Evolutionary conservation across 2,888 invertebrate species (phyloP).

Genomic region (Carpatolechia fugitivella): DNA sequence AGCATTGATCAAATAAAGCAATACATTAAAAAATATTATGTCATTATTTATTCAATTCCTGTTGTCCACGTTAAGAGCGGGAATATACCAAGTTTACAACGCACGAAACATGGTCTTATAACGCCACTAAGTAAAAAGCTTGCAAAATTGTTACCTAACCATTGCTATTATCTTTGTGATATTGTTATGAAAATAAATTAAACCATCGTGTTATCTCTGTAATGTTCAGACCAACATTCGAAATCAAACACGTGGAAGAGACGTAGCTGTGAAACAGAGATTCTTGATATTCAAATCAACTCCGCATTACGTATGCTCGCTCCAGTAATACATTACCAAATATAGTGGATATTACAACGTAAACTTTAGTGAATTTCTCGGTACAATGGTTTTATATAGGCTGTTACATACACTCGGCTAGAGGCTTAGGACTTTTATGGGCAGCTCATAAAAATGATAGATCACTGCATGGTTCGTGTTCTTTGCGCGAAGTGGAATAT

Average conservation of each 20-base stretch:
- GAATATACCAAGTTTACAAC: too few species aligned
- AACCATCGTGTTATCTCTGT: neutral
- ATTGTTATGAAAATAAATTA: too few species aligned
- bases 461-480: slow-evolving; percentile 51
- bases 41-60: too few species aligned
- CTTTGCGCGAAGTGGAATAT: slow-evolving; percentile 35
- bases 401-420: slow-evolving; percentile 72
- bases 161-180: too few species aligned
- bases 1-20: too few species aligned
- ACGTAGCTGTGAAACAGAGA: neutral
- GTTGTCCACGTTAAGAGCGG: too few species aligned
- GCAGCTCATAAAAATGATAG: slow-evolving; percentile 72
- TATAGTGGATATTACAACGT: slow-evolving; percentile 50
- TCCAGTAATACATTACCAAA: slow-evolving; percentile 38
- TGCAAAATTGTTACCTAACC: too few species aligned
- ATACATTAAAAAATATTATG: too few species aligned
- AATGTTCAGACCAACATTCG: neutral
- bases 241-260: slow-evolving; percentile 4
- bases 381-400: slow-evolving; percentile 67
- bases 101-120: too few species aligned
- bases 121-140: too few species aligned
- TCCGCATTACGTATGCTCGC: slow-evolving; percentile 20
- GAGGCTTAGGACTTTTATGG: slow-evolving; percentile 66
- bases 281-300: slow-evolving; percentile 13
- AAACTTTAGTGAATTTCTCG: slow-evolving; percentile 60